Evolutionary conservation across 2,888 invertebrate species (phyloP).

Genomic region (Stenodera caucasica): DNA sequence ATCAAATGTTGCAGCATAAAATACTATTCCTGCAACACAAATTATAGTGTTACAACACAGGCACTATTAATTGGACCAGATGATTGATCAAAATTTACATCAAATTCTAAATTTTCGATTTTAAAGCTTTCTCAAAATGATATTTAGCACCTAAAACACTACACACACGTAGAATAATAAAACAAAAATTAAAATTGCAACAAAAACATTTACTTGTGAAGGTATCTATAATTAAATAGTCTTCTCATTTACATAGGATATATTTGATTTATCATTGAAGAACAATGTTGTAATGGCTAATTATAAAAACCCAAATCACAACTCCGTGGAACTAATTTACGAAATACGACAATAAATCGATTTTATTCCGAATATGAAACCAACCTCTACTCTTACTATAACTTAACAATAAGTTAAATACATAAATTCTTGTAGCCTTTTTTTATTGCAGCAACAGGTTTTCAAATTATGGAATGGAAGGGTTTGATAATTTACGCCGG

Average conservation of each 20-base stretch:
- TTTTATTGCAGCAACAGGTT: too few species aligned
- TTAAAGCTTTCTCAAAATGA: slow-evolving; percentile 14
- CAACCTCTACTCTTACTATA: too few species aligned
- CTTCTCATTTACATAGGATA: not conserved
- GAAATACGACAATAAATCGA: too few species aligned
- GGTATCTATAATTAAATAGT: not conserved
- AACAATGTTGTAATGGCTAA: not conserved
- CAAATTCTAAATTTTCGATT: slow-evolving; percentile 21
- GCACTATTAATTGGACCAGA: not conserved
- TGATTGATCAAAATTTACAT: not conserved
- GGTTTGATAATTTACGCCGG: not conserved
- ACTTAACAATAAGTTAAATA: too few species aligned
- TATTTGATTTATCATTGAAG: not conserved
- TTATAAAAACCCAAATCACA: not conserved
- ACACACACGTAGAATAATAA: not conserved
- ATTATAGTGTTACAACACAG: slow-evolving; percentile 6
- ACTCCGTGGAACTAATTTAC: too few species aligned
- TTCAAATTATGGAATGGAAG: too few species aligned
- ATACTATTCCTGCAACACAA: slow-evolving; percentile 42
- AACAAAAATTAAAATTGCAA: not conserved
- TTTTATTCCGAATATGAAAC: too few species aligned
- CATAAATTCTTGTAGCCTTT: too few species aligned
- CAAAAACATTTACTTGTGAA: not conserved
- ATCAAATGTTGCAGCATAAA: slow-evolving; percentile 50
- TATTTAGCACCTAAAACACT: slow-evolving; percentile 8